Evolutionary conservation across 2,113 vertebrate genomes (phyloP).

Genomic region (Pleuronectes platessa): DNA sequence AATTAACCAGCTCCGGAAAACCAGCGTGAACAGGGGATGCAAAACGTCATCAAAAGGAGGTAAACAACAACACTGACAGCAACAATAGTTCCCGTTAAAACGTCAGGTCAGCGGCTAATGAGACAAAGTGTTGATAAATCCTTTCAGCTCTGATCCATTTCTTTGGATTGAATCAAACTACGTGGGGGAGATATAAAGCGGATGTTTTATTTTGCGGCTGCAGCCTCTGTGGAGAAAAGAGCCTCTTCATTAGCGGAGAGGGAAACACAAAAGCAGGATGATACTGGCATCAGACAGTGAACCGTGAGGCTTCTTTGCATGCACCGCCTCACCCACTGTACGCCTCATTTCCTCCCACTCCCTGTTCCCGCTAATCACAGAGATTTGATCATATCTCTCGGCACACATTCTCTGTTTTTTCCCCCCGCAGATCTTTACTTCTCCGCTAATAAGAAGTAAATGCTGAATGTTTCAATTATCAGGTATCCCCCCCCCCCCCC

Average conservation of each 20-base stretch:
- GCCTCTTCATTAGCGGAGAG: slow-evolving; percentile 64
- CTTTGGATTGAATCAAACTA: slow-evolving; percentile 49
- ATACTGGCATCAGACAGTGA: slow-evolving; percentile 38
- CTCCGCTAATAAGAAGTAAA: slow-evolving; percentile 41
- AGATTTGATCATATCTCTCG: slow-evolving; percentile 53
- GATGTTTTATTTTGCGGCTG: slow-evolving; percentile 51
- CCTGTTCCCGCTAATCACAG: slow-evolving; percentile 39
- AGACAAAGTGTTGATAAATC: slow-evolving; percentile 45
- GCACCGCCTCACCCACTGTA: slow-evolving; percentile 8
- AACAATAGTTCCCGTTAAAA: slow-evolving; percentile 31
- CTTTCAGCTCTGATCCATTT: slow-evolving; percentile 47
- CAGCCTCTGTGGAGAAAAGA: slow-evolving; percentile 43
- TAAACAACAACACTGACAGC: slow-evolving; percentile 32
- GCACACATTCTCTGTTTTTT: slow-evolving; percentile 10
- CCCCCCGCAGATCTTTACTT: slow-evolving; percentile 30
- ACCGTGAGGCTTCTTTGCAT: slow-evolving; percentile 34
- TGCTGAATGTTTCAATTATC: slow-evolving; percentile 47
- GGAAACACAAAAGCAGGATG: slow-evolving; percentile 49
- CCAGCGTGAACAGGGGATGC: slow-evolving; percentile 1
- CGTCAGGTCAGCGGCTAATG: slow-evolving; percentile 27
- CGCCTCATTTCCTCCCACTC: slow-evolving; percentile 32
- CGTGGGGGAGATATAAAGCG: slow-evolving; percentile 33
- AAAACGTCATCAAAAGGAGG: slow-evolving; percentile 13
- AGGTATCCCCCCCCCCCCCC: not conserved
- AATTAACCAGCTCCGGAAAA: slow-evolving; percentile 49